A percentile compares a stretch with the other conserved stretches of the same genome.
These are phyloP conservation scores for Danaus plexippus DNA, from an alignment of 1,140 invertebrate species.

Conservation along the genomic window DNA sequence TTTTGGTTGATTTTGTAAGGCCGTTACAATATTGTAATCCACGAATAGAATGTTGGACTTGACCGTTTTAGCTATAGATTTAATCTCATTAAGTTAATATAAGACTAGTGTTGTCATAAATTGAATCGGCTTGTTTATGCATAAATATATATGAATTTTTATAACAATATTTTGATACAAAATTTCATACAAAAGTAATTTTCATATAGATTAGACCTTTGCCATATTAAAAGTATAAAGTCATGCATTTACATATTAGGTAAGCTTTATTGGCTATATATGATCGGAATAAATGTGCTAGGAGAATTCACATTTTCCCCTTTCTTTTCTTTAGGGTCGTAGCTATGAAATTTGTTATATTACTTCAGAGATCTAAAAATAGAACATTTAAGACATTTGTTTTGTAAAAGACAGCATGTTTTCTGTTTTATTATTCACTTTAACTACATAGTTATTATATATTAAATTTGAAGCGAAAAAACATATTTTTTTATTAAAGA, in stretches of 20 bases:
- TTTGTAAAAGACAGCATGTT: too few species aligned
- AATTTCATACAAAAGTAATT: conserved; percentile 12
- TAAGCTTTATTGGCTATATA: too few species aligned
- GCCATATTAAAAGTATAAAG: conserved; percentile 7
- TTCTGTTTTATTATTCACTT: too few species aligned
- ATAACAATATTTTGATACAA: conserved; percentile 18
- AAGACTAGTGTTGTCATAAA: conserved; percentile 13
- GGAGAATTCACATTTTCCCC: background rate
- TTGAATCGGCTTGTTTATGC: conserved; percentile 6
- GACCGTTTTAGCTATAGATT: conserved; percentile 33
- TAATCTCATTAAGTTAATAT: conserved; percentile 39
- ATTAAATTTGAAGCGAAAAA: too few species aligned
- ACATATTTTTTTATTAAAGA: too few species aligned
- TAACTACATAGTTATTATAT: too few species aligned
- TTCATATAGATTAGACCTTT: conserved; percentile 1
- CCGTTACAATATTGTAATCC: conserved; percentile 2
- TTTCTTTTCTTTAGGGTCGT: background rate
- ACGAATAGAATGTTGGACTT: conserved; percentile 23
- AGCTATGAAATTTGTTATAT: background rate
- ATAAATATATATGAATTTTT: conserved; percentile 16
- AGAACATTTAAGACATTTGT: too few species aligned
- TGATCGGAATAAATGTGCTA: too few species aligned
- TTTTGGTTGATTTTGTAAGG: conserved; percentile 1
- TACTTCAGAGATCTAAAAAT: too few species aligned
- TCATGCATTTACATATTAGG: conserved; percentile 18